phyloP scores from a whole-genome alignment of 2,797 vertebrate species.

The Pangasius krempfi region DNA sequence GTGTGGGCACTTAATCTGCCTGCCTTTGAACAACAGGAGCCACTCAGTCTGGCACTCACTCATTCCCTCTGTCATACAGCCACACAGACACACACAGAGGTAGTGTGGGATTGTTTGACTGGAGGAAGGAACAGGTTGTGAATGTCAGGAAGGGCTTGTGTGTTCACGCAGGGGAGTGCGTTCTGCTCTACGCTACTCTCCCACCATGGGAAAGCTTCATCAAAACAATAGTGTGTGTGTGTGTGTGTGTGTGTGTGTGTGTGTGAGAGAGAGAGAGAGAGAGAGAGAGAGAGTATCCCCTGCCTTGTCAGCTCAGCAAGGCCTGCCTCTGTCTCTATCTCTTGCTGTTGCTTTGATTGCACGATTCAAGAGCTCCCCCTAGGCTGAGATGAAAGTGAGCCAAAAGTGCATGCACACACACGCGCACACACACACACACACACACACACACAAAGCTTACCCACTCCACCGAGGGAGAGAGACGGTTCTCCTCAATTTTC shows the following conservation, averaged over 20 bases:
- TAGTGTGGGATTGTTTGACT: constrained; percentile 58
- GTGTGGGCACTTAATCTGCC: constrained; percentile 50
- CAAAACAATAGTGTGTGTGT: constrained; percentile 65
- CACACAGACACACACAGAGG: constrained; percentile 29
- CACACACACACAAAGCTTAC: constrained; percentile 1
- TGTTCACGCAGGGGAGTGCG: constrained; percentile 52
- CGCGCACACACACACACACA: constrained; percentile 2
- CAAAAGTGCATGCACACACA: constrained; percentile 15
- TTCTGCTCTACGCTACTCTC: constrained; percentile 38
- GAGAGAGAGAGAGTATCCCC: background rate
- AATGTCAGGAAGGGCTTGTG: constrained; percentile 76
- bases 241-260: constrained; percentile 39
- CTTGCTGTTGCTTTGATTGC: constrained; percentile 35
- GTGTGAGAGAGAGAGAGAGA: constrained; percentile 26
- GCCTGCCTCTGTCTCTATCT: constrained; percentile 16
- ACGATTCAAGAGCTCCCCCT: constrained; percentile 60
- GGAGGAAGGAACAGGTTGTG: constrained; percentile 75
- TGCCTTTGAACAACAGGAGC: constrained; percentile 50
- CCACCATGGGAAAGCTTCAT: constrained; percentile 72
- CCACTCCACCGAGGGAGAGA: background rate
- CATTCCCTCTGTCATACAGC: constrained; percentile 3
- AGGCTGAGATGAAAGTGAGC: constrained; percentile 43
- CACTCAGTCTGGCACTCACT: constrained; percentile 53
- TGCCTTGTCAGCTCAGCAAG: constrained; percentile 26
- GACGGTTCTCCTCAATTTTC: background rate